phyloP scores from a whole-genome alignment of 1,140 invertebrate species.

The Octopus bimaculoides region DNA sequence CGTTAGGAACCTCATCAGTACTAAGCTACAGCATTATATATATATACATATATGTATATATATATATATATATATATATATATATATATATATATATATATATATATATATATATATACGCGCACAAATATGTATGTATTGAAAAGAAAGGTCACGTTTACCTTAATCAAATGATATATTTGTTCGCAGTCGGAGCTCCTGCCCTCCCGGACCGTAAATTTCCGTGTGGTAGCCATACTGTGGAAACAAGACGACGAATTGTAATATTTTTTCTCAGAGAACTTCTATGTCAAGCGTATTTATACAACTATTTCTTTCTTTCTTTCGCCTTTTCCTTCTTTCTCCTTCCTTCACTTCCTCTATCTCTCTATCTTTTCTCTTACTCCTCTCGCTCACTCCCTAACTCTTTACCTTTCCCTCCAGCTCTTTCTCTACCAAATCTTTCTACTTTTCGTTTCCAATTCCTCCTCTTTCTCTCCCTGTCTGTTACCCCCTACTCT shows the following conservation, averaged over 20 bases:
- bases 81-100: too few relatives aligned
- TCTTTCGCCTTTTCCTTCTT: conserved; percentile 17
- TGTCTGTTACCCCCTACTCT: conserved; percentile 21
- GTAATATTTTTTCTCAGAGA: conserved; percentile 7
- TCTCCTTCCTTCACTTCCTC: neutral
- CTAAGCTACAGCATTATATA: too few relatives aligned
- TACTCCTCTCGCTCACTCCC: too few relatives aligned
- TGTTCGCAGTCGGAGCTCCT: neutral
- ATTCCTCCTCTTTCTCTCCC: conserved; percentile 22
- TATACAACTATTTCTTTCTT: conserved; percentile 22
- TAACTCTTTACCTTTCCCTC: too few relatives aligned
- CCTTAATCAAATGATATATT: conserved; percentile 1
- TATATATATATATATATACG: too few relatives aligned
- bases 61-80: too few relatives aligned
- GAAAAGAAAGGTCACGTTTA: neutral
- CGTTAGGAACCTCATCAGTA: too few relatives aligned
- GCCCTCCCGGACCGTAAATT: conserved; percentile 5
- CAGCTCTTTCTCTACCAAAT: conserved; percentile 15
- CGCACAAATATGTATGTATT: too few relatives aligned
- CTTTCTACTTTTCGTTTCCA: conserved; percentile 22
- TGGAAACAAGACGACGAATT: too few relatives aligned
- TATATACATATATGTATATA: too few relatives aligned
- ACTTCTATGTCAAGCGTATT: conserved; percentile 16
- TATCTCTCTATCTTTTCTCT: too few relatives aligned
- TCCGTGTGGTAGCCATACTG: neutral